Conservation (phyloP, 2,888 invertebrate genomes). For the Catocala nupta region DNA sequence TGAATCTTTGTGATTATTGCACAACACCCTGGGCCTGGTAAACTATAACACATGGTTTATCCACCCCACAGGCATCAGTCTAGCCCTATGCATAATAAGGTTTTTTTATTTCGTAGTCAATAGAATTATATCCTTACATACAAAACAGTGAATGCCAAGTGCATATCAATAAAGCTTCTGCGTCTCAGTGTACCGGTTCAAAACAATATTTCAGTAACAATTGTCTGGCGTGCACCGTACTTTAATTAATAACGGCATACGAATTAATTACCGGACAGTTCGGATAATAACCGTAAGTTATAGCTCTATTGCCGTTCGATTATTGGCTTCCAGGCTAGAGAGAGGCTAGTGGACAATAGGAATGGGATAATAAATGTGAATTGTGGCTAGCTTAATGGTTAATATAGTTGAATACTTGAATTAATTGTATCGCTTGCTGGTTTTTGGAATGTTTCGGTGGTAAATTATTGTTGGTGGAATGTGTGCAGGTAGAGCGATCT, state of each 20-base stretch:
- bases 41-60: too few relatives aligned
- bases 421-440: neutral
- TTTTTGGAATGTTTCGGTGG: too few relatives aligned
- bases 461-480: neutral
- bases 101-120: too few relatives aligned
- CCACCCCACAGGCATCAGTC: too few relatives aligned
- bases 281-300: slow-evolving; percentile 50
- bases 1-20: too few relatives aligned
- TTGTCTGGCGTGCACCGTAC: slow-evolving; percentile 47
- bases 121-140: too few relatives aligned
- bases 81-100: too few relatives aligned
- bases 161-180: slow-evolving; percentile 17
- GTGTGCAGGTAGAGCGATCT: too few relatives aligned
- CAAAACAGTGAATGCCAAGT: too few relatives aligned
- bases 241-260: slow-evolving; percentile 55
- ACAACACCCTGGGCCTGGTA: too few relatives aligned
- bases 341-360: slow-evolving; percentile 26
- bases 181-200: slow-evolving; percentile 36
- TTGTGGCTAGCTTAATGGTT: neutral
- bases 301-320: slow-evolving; percentile 32
- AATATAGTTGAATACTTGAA: neutral
- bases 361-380: neutral
- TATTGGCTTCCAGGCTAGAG: slow-evolving; percentile 19
- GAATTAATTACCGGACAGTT: slow-evolving; percentile 54
- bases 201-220: slow-evolving; percentile 58